phyloP scores from a whole-genome alignment of 2,797 vertebrate genomes.

The Brotula barbata region DNA sequence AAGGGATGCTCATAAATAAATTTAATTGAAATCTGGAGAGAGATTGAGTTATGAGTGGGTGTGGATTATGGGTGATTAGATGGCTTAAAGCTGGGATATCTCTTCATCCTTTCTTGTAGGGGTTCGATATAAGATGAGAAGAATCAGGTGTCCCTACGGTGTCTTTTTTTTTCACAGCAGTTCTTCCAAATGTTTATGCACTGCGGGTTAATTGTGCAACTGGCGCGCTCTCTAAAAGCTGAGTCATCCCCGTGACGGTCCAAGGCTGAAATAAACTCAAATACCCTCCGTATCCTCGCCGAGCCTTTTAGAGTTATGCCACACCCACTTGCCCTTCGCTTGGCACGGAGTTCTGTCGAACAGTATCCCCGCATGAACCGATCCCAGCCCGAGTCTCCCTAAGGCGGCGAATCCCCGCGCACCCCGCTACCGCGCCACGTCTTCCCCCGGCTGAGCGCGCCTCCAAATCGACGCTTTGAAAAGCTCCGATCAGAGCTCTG shows the following conservation, averaged over 20 bases:
- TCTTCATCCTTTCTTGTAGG: too few species aligned
- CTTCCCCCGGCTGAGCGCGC: constrained; percentile 53
- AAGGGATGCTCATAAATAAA: too few species aligned
- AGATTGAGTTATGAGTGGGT: too few species aligned
- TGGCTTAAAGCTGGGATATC: too few species aligned
- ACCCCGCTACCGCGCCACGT: constrained; percentile 53
- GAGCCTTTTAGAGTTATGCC: constrained; percentile 44
- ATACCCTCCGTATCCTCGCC: constrained; percentile 26
- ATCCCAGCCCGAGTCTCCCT: constrained; percentile 48
- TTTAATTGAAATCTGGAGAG: too few species aligned
- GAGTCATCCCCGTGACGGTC: constrained; percentile 58
- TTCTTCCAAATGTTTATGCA: too few species aligned
- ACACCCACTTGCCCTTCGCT: constrained; percentile 48
- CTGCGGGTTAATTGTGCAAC: too few species aligned
- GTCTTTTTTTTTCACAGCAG: constrained; percentile 1
- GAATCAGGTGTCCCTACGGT: background rate
- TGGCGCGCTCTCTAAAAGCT: constrained; percentile 40
- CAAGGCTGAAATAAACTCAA: constrained; percentile 43
- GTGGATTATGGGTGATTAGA: too few species aligned
- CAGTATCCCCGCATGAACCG: constrained; percentile 46
- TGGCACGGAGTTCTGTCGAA: constrained; percentile 37
- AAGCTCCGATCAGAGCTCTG: constrained; percentile 64
- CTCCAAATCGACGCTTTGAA: constrained; percentile 52
- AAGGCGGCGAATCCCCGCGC: constrained; percentile 53
- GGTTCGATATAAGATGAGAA: too few species aligned